phyloP scores from a whole-genome alignment of 35 echinoderm and acorn worm species.

The Chiridota heheva region DNA sequence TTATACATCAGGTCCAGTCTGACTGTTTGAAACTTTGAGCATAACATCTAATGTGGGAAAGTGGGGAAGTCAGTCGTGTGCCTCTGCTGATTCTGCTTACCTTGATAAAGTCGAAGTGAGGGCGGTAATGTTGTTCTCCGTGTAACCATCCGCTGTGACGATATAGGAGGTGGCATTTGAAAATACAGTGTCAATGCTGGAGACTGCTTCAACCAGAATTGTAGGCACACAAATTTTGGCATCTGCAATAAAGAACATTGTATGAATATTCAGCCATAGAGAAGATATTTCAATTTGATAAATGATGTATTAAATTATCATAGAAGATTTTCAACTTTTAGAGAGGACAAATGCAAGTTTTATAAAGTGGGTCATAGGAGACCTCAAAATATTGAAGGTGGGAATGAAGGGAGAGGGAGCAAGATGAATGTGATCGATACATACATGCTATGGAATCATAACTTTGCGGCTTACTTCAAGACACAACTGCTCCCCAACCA shows the following conservation, averaged over 20 bases:
- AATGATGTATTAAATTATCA: neutral
- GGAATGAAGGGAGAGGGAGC: neutral
- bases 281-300: neutral
- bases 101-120: conserved; percentile 51
- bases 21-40: too few relatives aligned
- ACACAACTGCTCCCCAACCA: too few relatives aligned
- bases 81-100: too few relatives aligned
- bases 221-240: conserved; percentile 70
- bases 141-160: conserved; percentile 40
- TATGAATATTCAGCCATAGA: neutral
- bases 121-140: conserved; percentile 50
- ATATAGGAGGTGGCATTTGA: conserved; percentile 50
- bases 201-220: conserved; percentile 61
- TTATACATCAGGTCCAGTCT: too few relatives aligned
- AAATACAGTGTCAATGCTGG: conserved; percentile 38
- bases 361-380: neutral
- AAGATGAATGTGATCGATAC: neutral
- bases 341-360: neutral
- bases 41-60: too few relatives aligned
- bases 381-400: neutral
- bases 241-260: conserved; percentile 43
- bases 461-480: neutral
- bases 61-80: too few relatives aligned
- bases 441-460: neutral
- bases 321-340: neutral